phyloP scores from a whole-genome alignment of 2,888 invertebrate species.

The Tipula confusa region DNA sequence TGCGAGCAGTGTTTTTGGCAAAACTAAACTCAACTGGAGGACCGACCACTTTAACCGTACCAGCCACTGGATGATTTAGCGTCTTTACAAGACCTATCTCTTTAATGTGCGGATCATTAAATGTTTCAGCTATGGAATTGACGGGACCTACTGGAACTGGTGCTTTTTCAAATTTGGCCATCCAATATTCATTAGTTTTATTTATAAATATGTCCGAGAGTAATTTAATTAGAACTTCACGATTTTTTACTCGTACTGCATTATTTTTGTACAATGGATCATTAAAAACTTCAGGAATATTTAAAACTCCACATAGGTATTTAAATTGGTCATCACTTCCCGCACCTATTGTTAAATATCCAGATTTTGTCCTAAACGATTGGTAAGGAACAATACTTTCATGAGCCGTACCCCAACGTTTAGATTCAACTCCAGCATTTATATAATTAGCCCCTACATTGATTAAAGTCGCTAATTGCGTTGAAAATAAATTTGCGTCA shows the following conservation, averaged over 20 bases:
- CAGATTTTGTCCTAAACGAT: conserved; percentile 77
- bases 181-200: conserved; percentile 73
- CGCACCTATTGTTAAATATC: conserved; percentile 79
- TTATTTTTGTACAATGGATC: conserved; percentile 70
- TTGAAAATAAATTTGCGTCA: conserved; percentile 88
- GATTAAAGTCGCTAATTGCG: conserved; percentile 82
- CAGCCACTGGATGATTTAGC: conserved; percentile 64
- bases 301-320: conserved; percentile 64
- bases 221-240: conserved; percentile 61
- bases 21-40: conserved; percentile 81
- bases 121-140: conserved; percentile 79
- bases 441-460: conserved; percentile 88
- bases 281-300: conserved; percentile 56
- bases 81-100: conserved; percentile 68
- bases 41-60: conserved; percentile 71
- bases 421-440: conserved; percentile 72
- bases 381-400: conserved; percentile 93
- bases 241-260: conserved; percentile 67
- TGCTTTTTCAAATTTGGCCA: conserved; percentile 62
- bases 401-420: no score
- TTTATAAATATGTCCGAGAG: conserved; percentile 57
- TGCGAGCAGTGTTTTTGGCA: conserved; percentile 63
- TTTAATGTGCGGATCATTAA: conserved; percentile 80
- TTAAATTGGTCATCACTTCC: conserved; percentile 80
- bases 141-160: conserved; percentile 87